Evolutionary conservation across 64 coral and sea anemone genomes (phyloP).

Genomic region (Exaiptasia diaphana): DNA sequence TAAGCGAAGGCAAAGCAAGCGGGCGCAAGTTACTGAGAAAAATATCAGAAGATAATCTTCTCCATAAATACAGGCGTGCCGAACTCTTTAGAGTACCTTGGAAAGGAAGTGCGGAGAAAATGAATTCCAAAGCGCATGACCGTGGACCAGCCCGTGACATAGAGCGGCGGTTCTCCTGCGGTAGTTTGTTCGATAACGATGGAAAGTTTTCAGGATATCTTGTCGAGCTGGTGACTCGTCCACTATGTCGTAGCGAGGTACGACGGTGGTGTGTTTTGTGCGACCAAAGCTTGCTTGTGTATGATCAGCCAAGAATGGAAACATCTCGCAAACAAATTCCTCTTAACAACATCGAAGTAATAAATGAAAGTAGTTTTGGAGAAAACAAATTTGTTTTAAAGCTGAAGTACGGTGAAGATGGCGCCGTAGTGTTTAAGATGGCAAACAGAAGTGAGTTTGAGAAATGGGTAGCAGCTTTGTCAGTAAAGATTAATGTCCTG

Average conservation of each 20-base stretch:
- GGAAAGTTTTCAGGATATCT: conserved; percentile 79
- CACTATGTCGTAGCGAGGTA: conserved; percentile 68
- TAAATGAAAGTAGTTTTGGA: conserved; percentile 43
- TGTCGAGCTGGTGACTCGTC: conserved; percentile 53
- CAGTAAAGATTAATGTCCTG: conserved; percentile 72
- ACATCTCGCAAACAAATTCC: conserved; percentile 47
- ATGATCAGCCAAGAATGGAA: conserved; percentile 28
- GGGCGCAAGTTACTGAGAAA: conserved; percentile 55
- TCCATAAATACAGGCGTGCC: conserved; percentile 67
- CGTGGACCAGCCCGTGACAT: conserved; percentile 21
- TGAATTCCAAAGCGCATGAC: conserved; percentile 59
- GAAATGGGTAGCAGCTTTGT: conserved; percentile 84
- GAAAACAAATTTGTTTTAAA: conserved; percentile 55
- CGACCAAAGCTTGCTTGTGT: conserved; percentile 64
- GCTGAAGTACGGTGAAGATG: conserved; percentile 43
- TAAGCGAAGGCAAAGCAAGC: conserved; percentile 83
- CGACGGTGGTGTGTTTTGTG: conserved; percentile 70
- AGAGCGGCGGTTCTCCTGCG: conserved; percentile 71
- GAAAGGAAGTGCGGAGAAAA: conserved; percentile 49
- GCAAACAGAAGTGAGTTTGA: conserved; percentile 69
- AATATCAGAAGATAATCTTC: conserved; percentile 73
- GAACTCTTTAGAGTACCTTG: conserved; percentile 56
- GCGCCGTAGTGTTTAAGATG: conserved; percentile 50
- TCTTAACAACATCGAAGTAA: conserved; percentile 36
- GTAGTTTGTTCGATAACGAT: conserved; percentile 80